Evolutionary conservation across 2,888 invertebrate genomes (phyloP).

Genomic region (Marronus borbonicus): DNA sequence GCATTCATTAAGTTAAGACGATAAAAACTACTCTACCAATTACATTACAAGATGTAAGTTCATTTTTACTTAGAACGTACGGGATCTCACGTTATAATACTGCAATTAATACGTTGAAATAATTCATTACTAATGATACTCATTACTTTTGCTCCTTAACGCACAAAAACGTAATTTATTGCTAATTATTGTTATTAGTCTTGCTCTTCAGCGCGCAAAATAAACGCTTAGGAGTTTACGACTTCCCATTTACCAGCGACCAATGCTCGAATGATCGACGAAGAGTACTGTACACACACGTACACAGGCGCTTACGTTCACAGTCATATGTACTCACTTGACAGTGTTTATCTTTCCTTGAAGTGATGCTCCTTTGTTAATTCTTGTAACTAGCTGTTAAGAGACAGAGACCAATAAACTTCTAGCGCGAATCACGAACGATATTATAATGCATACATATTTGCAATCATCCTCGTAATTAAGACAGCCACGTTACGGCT

Average conservation of each 20-base stretch:
- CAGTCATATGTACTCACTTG: not conserved
- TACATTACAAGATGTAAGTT: no score
- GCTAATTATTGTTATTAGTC: constrained; percentile 5
- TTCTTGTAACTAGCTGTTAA: constrained; percentile 29
- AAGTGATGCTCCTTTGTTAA: constrained; percentile 28
- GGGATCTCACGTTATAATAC: not conserved
- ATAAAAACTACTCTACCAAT: no score
- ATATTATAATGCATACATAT: constrained; percentile 15
- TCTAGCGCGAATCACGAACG: not conserved
- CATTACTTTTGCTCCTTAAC: not conserved
- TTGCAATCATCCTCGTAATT: constrained; percentile 5
- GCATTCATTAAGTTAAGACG: no score
- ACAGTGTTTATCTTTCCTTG: constrained; percentile 15
- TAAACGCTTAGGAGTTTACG: not conserved
- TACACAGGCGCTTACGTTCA: not conserved
- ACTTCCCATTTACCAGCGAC: not conserved
- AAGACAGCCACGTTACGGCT: not conserved
- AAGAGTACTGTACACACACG: not conserved
- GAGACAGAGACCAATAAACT: constrained; percentile 28
- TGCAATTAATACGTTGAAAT: not conserved
- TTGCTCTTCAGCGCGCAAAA: constrained; percentile 13
- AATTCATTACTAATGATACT: constrained; percentile 3
- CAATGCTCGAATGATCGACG: not conserved
- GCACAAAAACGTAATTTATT: constrained; percentile 9
- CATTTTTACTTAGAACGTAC: no score